phyloP scores from a whole-genome alignment of 2,797 vertebrate species.

The Hydrolagus colliei region DNA sequence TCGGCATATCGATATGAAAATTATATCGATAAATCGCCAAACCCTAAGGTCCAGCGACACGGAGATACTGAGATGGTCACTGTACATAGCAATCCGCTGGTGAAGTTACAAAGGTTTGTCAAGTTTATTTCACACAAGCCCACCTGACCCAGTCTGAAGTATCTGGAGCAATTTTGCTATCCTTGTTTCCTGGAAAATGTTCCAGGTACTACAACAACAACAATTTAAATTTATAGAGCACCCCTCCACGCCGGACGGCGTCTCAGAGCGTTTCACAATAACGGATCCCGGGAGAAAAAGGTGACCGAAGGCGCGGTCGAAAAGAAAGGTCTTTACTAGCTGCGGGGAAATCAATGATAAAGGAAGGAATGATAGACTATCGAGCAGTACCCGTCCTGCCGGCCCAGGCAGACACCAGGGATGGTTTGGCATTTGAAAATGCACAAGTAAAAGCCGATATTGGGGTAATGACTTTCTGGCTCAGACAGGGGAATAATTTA shows the following conservation, averaged over 20 bases:
- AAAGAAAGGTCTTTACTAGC: constrained; percentile 36
- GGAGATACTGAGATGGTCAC: no score
- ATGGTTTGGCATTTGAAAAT: constrained; percentile 78
- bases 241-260: neutral
- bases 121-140: constrained; percentile 86
- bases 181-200: constrained; percentile 80
- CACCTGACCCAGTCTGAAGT: constrained; percentile 92
- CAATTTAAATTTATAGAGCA: neutral
- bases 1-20: no score
- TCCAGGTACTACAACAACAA: neutral
- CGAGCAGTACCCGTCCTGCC: constrained; percentile 80
- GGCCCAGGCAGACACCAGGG: constrained; percentile 74
- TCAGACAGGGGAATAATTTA: constrained; percentile 85
- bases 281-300: no score
- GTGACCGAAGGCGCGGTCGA: no score
- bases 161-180: constrained; percentile 96
- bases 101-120: constrained; percentile 76
- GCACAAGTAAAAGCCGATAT: constrained; percentile 78
- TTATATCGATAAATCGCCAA: no score
- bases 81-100: no score
- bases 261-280: neutral
- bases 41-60: no score
- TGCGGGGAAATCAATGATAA: constrained; percentile 98
- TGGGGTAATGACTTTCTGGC: constrained; percentile 73
- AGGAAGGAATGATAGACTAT: constrained; percentile 86